These are phyloP conservation scores for Xenopus laevis DNA, from an alignment of 2,113 vertebrate species.

Conservation along the genomic window DNA sequence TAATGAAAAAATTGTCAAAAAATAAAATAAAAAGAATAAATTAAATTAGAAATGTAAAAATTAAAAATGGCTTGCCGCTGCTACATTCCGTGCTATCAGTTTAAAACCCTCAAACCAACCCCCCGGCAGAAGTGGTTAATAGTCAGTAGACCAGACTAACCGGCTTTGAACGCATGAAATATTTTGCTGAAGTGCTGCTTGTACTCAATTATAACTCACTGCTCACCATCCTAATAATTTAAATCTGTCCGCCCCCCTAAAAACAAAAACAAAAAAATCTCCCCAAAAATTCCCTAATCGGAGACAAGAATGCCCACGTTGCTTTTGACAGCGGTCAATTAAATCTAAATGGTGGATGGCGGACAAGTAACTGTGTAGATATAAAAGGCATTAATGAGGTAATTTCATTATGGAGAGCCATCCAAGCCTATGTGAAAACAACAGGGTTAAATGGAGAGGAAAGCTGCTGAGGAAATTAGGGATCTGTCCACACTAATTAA, in stretches of 20 bases:
- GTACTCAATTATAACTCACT: slow-evolving; percentile 97
- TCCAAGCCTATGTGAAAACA: slow-evolving; percentile 78
- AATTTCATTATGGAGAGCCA: slow-evolving; percentile 90
- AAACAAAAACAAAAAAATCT: slow-evolving; percentile 27
- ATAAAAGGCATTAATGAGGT: slow-evolving; percentile 91
- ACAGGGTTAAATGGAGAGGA: slow-evolving; percentile 76
- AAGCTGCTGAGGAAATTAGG: slow-evolving; percentile 85
- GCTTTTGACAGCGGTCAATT: slow-evolving; percentile 82
- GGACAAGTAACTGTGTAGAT: slow-evolving; percentile 82
- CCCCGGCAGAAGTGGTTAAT: slow-evolving; percentile 85
- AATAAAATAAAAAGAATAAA: too few species aligned
- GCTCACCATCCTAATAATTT: slow-evolving; percentile 93
- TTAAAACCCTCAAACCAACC: slow-evolving; percentile 56
- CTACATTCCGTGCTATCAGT: slow-evolving; percentile 58
- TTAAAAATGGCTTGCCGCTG: slow-evolving; percentile 6
- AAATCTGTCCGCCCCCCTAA: slow-evolving; percentile 79
- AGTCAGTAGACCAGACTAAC: slow-evolving; percentile 65
- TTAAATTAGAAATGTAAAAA: too few species aligned
- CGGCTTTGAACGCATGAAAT: slow-evolving; percentile 83
- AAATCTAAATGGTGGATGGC: slow-evolving; percentile 85
- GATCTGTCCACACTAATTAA: slow-evolving; percentile 96
- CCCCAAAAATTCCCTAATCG: slow-evolving; percentile 67
- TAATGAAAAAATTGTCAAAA: too few species aligned
- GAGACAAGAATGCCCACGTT: slow-evolving; percentile 75
- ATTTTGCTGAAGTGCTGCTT: slow-evolving; percentile 90